These are phyloP conservation scores for Circaetus gallicus DNA, from an alignment of 2,113 vertebrate species.

Conservation along the genomic window DNA sequence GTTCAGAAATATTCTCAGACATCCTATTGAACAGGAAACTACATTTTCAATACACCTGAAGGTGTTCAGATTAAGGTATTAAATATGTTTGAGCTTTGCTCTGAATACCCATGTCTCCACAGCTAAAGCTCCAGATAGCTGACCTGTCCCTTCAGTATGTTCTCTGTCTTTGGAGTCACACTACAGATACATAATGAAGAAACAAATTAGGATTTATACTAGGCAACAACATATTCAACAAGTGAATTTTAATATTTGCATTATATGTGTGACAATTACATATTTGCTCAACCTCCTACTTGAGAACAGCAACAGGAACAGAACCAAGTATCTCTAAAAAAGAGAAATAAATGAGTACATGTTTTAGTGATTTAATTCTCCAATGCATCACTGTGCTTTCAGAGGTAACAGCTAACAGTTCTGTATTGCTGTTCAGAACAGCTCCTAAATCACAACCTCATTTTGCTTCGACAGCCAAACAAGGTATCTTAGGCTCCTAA, in stretches of 20 bases:
- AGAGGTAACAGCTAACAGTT: background rate
- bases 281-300: background rate
- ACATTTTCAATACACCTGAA: background rate
- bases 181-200: background rate
- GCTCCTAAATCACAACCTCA: constrained; percentile 5
- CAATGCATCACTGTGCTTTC: background rate
- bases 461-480: background rate
- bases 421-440: background rate
- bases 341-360: background rate
- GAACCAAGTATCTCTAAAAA: background rate
- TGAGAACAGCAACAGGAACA: background rate
- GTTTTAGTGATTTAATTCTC: background rate
- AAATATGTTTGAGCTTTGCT: background rate
- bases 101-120: background rate
- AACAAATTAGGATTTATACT: background rate
- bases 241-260: background rate
- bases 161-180: background rate
- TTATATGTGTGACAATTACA: background rate
- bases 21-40: background rate
- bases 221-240: background rate
- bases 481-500: background rate
- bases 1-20: background rate
- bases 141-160: background rate
- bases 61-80: background rate
- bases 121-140: background rate